Evolutionary conservation across 2,797 vertebrate genomes (phyloP), one percentile per base, ranked within the genome.

Genomic region (Acanthurus tractus): DNA sequence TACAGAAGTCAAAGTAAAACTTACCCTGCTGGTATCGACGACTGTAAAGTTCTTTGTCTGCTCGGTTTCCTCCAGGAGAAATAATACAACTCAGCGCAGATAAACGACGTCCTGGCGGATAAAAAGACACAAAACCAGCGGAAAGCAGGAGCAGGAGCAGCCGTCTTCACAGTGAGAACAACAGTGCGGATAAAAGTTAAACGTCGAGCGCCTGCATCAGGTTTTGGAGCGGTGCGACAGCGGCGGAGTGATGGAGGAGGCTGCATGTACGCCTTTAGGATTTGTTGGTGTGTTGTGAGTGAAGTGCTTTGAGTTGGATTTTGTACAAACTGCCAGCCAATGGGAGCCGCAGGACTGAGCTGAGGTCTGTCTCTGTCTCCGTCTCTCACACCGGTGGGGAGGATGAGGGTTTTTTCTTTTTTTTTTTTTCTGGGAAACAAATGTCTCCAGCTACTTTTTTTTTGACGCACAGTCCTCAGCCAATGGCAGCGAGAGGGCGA

Each of bases 391-490:
- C 89, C 96, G 96, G 95, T 95, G 90, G 96, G 95, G 95, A 96
- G 96, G 84, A 92, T 96, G 76, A 70, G 66, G 50, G 17, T 94
- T 71, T 74, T 29, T 29, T 29, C 29, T 76, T 63, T 65, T 64
- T 12, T 65, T 64, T 12, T 77, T 74, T 86, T 96, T 95, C 96
- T 93, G 96, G 95, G 95, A 96, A 97, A 97, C 94, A 93, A 94
- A 95, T 89, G 96, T 96, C 96, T 96, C 96, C 95, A 96, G 97
- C 96, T 97, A 97, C 97, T 97, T 97, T 46, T 46, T 96, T 97
- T 97, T 97, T 97, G 97, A 98, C 97, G 96, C 97, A 96, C 96
- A 96, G 95, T 97, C 96, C 93, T 96, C 96, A 98, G 95, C 97
- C 98, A 99, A 99, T 99, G 95, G 97, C 96, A 96, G 95, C 91